Percentiles rank a stretch among this genome's conserved stretches.
Evolutionary conservation across 2,113 vertebrate genomes (phyloP).

Genomic region (Petrocephalus zakoni): DNA sequence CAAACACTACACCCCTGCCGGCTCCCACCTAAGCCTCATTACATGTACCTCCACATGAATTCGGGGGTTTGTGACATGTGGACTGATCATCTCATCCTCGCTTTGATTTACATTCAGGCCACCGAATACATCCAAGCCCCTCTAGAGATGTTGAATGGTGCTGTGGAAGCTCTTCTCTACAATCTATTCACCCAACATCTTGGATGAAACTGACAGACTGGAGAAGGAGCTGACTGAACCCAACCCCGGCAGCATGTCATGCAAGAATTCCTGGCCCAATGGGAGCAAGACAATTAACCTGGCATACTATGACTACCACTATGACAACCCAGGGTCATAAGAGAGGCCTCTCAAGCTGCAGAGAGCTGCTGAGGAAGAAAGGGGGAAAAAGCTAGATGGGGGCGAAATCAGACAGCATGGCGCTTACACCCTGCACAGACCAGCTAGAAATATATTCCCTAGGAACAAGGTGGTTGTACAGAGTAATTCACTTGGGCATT

Average conservation of each 20-base stretch:
- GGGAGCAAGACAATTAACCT: neutral
- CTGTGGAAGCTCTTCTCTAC: neutral
- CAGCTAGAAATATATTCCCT: neutral
- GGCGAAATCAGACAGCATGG: neutral
- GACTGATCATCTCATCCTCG: neutral
- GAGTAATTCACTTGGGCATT: neutral
- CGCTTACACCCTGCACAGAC: neutral
- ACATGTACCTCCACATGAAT: neutral
- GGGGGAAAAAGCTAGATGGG: neutral
- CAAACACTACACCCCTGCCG: neutral
- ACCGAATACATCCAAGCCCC: neutral
- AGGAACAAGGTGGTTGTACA: neutral
- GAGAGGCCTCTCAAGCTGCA: neutral
- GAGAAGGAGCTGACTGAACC: neutral
- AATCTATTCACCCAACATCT: neutral
- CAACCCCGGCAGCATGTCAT: neutral
- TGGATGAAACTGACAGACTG: neutral
- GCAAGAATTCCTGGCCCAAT: neutral
- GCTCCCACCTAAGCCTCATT: neutral
- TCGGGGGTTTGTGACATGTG: neutral
- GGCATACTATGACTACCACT: no score
- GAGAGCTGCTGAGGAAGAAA: neutral
- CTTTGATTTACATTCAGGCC: neutral
- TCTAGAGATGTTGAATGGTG: neutral
- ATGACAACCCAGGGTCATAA: neutral